A percentile compares a stretch with the other conserved stretches of the same genome.
Conservation (phyloP, 2,113 vertebrate species). For the Tyto alba region DNA sequence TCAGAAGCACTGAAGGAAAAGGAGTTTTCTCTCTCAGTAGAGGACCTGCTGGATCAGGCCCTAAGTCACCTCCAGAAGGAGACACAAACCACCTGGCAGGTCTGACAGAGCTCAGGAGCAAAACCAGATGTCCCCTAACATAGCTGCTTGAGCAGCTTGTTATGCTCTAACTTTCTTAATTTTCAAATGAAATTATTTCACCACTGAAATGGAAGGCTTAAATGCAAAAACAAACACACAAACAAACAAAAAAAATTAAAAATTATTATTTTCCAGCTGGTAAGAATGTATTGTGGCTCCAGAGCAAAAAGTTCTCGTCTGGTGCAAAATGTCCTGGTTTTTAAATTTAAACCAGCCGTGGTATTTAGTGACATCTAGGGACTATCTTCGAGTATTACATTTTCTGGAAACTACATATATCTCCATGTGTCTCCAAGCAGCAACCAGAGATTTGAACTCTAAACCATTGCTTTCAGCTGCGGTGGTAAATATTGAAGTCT, state of each 20-base stretch:
- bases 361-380: constrained; percentile 71
- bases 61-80: neutral
- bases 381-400: constrained; percentile 12
- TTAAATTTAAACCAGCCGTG: neutral
- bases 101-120: neutral
- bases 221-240: no score
- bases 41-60: neutral
- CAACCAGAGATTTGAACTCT: neutral
- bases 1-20: neutral
- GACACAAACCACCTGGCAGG: neutral
- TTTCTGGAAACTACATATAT: neutral
- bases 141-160: neutral
- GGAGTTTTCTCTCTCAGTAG: neutral
- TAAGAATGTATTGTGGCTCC: neutral
- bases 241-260: neutral
- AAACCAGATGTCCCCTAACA: neutral
- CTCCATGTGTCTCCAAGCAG: neutral
- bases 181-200: neutral
- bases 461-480: neutral
- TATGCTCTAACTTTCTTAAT: neutral
- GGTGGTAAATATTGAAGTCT: neutral
- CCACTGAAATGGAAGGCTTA: neutral
- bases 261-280: neutral
- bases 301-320: neutral
- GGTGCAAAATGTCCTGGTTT: neutral